These are phyloP conservation scores for Lagria hirta DNA, from an alignment of 2,888 invertebrate species.

Conservation along the genomic window DNA sequence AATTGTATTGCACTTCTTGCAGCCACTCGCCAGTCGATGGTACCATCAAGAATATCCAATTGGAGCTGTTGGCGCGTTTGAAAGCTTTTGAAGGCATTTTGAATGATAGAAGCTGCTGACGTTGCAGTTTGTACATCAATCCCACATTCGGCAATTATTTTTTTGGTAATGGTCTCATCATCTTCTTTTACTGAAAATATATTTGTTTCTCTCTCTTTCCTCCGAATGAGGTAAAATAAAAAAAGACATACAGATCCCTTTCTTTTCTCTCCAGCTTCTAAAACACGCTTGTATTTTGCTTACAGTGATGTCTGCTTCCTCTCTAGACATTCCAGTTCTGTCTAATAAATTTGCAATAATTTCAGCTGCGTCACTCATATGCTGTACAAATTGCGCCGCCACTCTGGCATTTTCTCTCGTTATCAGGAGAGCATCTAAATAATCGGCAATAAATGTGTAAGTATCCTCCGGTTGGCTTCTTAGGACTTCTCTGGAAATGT, in stretches of 20 bases:
- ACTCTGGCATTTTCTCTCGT: slow-evolving; percentile 63
- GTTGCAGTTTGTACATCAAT: slow-evolving; percentile 28
- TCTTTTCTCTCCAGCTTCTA: slow-evolving; percentile 19
- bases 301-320: slow-evolving; percentile 45
- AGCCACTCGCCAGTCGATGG: slow-evolving; percentile 52
- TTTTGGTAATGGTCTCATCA: slow-evolving; percentile 41
- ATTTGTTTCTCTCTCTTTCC: not conserved
- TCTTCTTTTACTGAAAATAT: slow-evolving; percentile 25
- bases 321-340: slow-evolving; percentile 43
- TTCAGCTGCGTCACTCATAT: slow-evolving; percentile 46
- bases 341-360: slow-evolving; percentile 46
- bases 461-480: slow-evolving; percentile 65
- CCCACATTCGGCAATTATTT: slow-evolving; percentile 39
- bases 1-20: slow-evolving; percentile 49
- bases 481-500: slow-evolving; percentile 75
- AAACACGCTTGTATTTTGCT: slow-evolving; percentile 46
- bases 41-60: slow-evolving; percentile 44
- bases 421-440: slow-evolving; percentile 65
- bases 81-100: slow-evolving; percentile 36
- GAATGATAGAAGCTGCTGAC: slow-evolving; percentile 36
- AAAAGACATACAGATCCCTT: slow-evolving; percentile 12
- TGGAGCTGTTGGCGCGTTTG: slow-evolving; percentile 40
- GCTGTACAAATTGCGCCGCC: slow-evolving; percentile 48
- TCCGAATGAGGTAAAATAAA: not conserved
- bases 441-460: slow-evolving; percentile 69